Conservation (phyloP, 2,113 vertebrate genomes). For the Heterocephalus glaber region DNA sequence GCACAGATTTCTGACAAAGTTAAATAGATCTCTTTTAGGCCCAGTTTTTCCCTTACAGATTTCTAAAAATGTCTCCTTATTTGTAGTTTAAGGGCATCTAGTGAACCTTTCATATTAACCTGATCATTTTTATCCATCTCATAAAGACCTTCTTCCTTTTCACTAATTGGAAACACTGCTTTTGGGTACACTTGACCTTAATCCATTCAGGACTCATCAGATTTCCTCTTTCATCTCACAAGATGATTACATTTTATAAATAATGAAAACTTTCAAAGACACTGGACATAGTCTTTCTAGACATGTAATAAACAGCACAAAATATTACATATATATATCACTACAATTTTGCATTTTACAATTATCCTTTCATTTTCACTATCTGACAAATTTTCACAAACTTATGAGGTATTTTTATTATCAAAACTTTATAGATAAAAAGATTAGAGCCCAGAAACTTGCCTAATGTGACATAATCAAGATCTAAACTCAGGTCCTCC, state of each 20-base stretch:
- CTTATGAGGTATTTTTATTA: conserved; percentile 36
- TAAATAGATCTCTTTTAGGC: background rate
- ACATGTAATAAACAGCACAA: background rate
- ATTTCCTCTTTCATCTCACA: background rate
- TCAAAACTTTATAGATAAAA: background rate
- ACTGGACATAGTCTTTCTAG: background rate
- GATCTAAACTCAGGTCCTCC: background rate
- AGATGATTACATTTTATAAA: conserved; percentile 20
- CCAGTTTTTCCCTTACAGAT: background rate
- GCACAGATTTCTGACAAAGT: conserved; percentile 44
- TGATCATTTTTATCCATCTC: background rate
- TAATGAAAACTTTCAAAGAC: background rate
- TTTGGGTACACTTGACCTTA: background rate
- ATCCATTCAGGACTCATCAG: background rate
- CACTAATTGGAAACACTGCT: background rate
- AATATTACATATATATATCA: background rate
- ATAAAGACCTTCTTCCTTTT: background rate
- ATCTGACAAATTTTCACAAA: background rate
- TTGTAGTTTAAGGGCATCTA: background rate
- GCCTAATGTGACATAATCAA: background rate
- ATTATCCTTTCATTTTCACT: conserved; percentile 13
- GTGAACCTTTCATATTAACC: conserved; percentile 11
- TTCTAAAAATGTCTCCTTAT: conserved; percentile 1
- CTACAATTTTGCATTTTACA: background rate
- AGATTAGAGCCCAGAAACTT: conserved; percentile 1